A percentile compares a stretch with the other conserved stretches of the same genome.
phyloP scores from a whole-genome alignment of 2,113 vertebrate genomes.

The Xerus inauris region DNA sequence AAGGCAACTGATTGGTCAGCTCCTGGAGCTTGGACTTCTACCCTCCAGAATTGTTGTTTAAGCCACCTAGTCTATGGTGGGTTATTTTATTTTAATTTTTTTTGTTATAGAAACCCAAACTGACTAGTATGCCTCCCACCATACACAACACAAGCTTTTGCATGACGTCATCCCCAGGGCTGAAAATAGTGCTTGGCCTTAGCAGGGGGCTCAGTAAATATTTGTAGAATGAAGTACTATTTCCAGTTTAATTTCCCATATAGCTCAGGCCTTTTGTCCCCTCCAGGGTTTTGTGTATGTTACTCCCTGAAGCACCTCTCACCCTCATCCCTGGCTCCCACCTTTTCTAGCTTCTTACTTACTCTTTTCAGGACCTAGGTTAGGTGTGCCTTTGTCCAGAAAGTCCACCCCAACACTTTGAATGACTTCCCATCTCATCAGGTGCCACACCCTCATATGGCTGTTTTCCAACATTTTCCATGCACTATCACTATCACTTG shows the following conservation, averaged over 20 bases:
- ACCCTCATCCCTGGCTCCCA: too few relatives aligned
- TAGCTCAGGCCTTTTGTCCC: neutral
- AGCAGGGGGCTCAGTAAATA: neutral
- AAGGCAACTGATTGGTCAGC: too few relatives aligned
- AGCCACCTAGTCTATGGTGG: too few relatives aligned
- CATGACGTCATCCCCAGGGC: neutral
- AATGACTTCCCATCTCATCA: too few relatives aligned
- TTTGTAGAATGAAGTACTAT: neutral
- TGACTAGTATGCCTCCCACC: neutral
- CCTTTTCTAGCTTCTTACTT: neutral
- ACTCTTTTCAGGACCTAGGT: neutral
- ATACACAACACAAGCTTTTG: neutral
- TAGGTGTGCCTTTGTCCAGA: neutral
- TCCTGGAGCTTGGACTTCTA: neutral
- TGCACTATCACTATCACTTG: neutral
- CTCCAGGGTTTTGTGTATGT: neutral
- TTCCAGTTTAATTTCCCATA: neutral
- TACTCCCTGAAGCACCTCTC: neutral
- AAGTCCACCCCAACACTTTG: neutral
- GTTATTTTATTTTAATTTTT: neutral
- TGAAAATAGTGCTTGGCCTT: neutral
- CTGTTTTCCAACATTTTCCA: neutral
- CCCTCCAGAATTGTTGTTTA: neutral
- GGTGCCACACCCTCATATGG: fast-evolving
- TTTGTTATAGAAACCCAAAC: neutral